Base-by-base conservation (phyloP, 2,888 invertebrate genomes). In the Athalia cordata region DNA sequence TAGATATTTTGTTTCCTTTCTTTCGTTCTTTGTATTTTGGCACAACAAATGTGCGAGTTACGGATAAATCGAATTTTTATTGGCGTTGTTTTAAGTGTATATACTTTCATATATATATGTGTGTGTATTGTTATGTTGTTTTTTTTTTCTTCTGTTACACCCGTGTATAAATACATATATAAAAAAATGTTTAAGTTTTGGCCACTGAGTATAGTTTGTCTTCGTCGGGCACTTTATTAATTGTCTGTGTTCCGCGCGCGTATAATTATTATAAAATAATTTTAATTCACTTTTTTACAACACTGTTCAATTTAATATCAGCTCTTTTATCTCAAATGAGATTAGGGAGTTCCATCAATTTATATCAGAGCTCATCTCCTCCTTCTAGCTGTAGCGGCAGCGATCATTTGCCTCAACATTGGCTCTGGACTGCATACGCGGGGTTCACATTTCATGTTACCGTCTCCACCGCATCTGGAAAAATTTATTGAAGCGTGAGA, bases 371-470 rank as follows among this genome's bases (percentile, higher is more conserved):
- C 89, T 93, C 94, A 95, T 94, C 94, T 94, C 91, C 95, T 93
- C 88, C 93, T 93, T 85, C 94, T 93, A 81, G 95, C 93, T 82
- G 94, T 94, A 82, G 95, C 96, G 77, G 95, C 95, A 75, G 95
- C 96, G 88, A 97, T 96, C 95, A 97, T 96, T 92, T 97, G 96
- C 88, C 96, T 93, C 87, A 97, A 92, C 95, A 96, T 95, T 78
- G 97, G 97, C 90, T 97, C 96, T 65, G 97, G 97, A 84, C 96
- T 95, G 91, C 97, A 97, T 82, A 94, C 94, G 91, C 95, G 95
- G 79, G 98, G 98, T 91, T 97, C 96, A 91, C 98, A 98, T 91
- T 97, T 95, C 97, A 98, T 97, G 91, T 97, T 96, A 86, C 97
- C 97, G 90, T 96, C 95, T 82, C 95, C 95, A 87, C 97, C 97